phyloP scores from a whole-genome alignment of 2,888 invertebrate species.

The Ophion ventricosus region DNA sequence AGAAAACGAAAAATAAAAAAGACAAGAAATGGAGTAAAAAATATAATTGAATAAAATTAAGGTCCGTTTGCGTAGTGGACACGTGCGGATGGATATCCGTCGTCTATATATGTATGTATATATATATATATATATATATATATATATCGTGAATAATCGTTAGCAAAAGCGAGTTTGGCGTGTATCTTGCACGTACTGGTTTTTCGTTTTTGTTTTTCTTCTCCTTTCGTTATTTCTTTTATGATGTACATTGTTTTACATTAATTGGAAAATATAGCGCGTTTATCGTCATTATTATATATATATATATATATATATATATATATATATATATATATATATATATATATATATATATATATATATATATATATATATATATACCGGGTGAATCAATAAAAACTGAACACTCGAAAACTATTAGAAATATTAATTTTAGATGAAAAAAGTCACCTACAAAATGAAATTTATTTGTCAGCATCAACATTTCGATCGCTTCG shows the following conservation, averaged over 20 bases:
- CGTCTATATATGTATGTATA: no score
- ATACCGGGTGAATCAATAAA: no score
- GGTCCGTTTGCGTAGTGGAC: conserved; percentile 36
- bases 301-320: conserved; percentile 35
- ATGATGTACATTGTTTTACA: conserved; percentile 43
- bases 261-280: conserved; percentile 62
- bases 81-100: background rate
- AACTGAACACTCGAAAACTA: no score
- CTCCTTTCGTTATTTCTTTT: background rate
- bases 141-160: conserved; percentile 20
- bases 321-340: conserved; percentile 42
- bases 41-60: conserved; percentile 46
- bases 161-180: conserved; percentile 54
- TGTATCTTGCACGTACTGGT: conserved; percentile 37
- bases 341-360: conserved; percentile 25
- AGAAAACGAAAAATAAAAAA: conserved; percentile 10
- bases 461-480: no score
- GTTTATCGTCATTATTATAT: conserved; percentile 39
- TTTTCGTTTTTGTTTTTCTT: conserved; percentile 21
- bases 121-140: no score
- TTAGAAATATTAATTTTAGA: no score
- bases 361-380: background rate
- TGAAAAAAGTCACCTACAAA: no score
- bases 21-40: conserved; percentile 34
- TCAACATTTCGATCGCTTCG: no score